A percentile compares a stretch with the other conserved stretches of the same genome.
These are phyloP conservation scores for Andrena bicolor DNA, from an alignment of 2,888 invertebrate genomes.

Conservation along the genomic window DNA sequence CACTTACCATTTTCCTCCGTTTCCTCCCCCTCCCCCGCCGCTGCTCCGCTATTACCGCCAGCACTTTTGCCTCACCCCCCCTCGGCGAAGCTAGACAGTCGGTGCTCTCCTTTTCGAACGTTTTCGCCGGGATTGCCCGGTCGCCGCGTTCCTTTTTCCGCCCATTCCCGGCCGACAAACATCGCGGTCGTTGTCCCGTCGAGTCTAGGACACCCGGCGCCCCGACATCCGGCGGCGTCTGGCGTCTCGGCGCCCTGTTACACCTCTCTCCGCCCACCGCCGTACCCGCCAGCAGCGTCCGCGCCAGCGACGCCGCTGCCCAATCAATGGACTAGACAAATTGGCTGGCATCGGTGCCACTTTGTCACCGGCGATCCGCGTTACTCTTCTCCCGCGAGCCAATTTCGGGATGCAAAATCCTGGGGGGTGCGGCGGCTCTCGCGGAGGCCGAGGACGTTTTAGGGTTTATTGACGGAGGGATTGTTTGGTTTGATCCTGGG, in stretches of 20 bases:
- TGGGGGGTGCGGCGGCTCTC: too few relatives aligned
- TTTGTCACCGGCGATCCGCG: neutral
- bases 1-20: constrained; percentile 22
- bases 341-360: constrained; percentile 44
- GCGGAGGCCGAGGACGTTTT: too few relatives aligned
- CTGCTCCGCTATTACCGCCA: neutral
- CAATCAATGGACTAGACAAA: constrained; percentile 60
- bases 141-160: constrained; percentile 40
- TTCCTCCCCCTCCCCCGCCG: neutral
- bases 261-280: constrained; percentile 12
- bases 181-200: constrained; percentile 78
- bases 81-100: neutral
- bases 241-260: constrained; percentile 72
- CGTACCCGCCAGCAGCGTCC: constrained; percentile 5
- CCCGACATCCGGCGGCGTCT: constrained; percentile 75
- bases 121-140: constrained; percentile 35
- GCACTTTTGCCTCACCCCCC: neutral
- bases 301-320: constrained; percentile 26
- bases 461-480: too few relatives aligned
- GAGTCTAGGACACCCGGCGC: constrained; percentile 81
- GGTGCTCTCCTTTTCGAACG: constrained; percentile 22
- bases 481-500: too few relatives aligned
- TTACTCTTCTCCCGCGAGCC: neutral
- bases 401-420: neutral
- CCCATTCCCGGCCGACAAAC: constrained; percentile 66